Base-by-base conservation (phyloP, 1,140 invertebrate genomes). In the Cydia fagiglandana region DNA sequence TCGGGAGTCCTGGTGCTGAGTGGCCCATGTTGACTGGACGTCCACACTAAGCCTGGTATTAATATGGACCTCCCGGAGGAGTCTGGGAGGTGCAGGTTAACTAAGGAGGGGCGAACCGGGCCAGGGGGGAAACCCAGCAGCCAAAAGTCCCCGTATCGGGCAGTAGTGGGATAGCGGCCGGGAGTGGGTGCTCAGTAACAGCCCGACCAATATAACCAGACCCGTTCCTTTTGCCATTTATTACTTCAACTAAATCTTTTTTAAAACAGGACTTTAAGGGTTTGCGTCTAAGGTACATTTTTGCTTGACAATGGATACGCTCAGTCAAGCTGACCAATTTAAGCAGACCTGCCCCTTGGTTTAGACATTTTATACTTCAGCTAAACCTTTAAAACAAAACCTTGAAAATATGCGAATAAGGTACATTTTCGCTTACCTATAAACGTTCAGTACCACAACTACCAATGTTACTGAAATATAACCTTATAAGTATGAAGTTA, bases 91-190 rank as follows among this genome's bases (percentile, higher is more conserved):
- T 93, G 96, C 97, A 98, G 97, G 97, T 98, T 96, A 94, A 95
- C 94, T 95, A 96, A 98, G 95, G 97, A 98, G 97, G 95, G 96
- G 96, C 96, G 97, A 94, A 98, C 95, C 96, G 97, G 97, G 97
- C 97, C 97, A 98, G 97, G 96, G 96, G 96, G 97, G 97, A 96
- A 97, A 98, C 86, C 86, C 82, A 89, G 86, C 86, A 88, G 86
- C 85, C 85, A 88, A 88, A 90, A 98, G 97, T 96, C 96, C 95
- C 97, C 97, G 97, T 97, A 97, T 96, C 94, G 96, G 94, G 96
- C 97, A 98, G 97, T 98, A 98, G 97, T 97, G 97, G 97, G 97
- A 98, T 97, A 96, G 97, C 97, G 96, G 95, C 97, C 95, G 96
- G 97, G 97, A 98, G 97, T 97, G 96, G 95, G 95, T 94, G 94